These are phyloP conservation scores for Mechanitis mazaeus DNA, from an alignment of 2,888 invertebrate genomes.

Conservation along the genomic window DNA sequence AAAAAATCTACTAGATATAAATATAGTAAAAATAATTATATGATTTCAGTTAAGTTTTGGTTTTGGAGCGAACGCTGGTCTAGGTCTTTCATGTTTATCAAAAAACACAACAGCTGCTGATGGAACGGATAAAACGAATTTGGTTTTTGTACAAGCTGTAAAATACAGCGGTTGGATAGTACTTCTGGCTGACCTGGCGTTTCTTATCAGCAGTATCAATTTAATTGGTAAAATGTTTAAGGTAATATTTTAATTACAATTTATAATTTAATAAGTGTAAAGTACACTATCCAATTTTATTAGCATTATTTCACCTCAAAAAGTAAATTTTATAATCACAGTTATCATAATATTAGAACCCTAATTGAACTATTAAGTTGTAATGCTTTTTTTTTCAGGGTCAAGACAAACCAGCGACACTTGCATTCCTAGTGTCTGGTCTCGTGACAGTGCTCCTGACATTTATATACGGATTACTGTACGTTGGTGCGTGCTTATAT, in stretches of 20 bases:
- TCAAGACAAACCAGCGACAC: constrained; percentile 28
- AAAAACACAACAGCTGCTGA: constrained; percentile 6
- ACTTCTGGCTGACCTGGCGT: constrained; percentile 38
- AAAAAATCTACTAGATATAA: too few species aligned
- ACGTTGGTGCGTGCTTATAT: constrained; percentile 41
- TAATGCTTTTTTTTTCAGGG: constrained; percentile 37
- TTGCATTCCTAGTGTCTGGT: constrained; percentile 39
- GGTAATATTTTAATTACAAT: constrained; percentile 32
- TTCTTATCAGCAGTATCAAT: constrained; percentile 37
- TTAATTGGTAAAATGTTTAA: constrained; percentile 42
- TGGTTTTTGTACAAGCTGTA: constrained; percentile 31
- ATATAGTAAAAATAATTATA: neutral
- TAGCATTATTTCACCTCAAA: too few species aligned
- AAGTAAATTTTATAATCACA: too few species aligned
- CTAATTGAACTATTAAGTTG: too few species aligned
- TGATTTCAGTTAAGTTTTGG: constrained; percentile 51
- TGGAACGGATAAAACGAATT: constrained; percentile 10
- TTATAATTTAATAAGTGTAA: too few species aligned
- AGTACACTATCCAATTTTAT: too few species aligned
- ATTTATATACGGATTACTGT: constrained; percentile 47
- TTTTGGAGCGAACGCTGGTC: constrained; percentile 52
- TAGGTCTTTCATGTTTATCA: constrained; percentile 45
- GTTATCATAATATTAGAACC: too few species aligned
- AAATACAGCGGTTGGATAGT: constrained; percentile 47
- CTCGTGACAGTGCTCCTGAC: constrained; percentile 38